Conservation (phyloP, 1,140 invertebrate genomes). For the Archivesica marissinica region DNA sequence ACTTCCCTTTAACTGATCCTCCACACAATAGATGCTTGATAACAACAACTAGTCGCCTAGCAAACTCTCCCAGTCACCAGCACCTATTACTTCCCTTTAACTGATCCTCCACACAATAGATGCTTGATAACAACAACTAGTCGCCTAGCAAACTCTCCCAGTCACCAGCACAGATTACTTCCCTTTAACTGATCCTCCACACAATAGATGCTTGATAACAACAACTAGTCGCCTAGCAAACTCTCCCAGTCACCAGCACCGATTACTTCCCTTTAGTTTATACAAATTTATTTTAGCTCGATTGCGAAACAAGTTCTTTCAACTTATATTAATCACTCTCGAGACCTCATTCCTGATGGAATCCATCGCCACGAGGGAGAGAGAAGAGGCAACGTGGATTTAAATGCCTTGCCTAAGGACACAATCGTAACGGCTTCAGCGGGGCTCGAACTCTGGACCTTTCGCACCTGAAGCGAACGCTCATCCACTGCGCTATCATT, state of each 20-base stretch:
- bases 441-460: too few species aligned
- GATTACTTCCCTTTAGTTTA: slow-evolving; percentile 27
- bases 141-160: slow-evolving; percentile 21
- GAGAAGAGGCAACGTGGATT: too few species aligned
- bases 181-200: slow-evolving; percentile 20
- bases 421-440: too few species aligned
- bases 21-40: slow-evolving; percentile 32
- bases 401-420: too few species aligned
- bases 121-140: slow-evolving; percentile 28
- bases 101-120: neutral
- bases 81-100: slow-evolving; percentile 35
- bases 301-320: too few species aligned
- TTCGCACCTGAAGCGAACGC: too few species aligned
- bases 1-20: slow-evolving; percentile 32
- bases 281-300: too few species aligned
- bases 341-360: too few species aligned
- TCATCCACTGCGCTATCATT: too few species aligned
- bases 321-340: too few species aligned
- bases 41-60: slow-evolving; percentile 29
- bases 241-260: neutral
- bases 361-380: too few species aligned
- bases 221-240: slow-evolving; percentile 31
- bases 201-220: slow-evolving; percentile 35
- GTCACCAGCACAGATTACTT: neutral
- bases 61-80: neutral